Conservation (phyloP, 2,888 invertebrate genomes). For the Anodontia alba region DNA sequence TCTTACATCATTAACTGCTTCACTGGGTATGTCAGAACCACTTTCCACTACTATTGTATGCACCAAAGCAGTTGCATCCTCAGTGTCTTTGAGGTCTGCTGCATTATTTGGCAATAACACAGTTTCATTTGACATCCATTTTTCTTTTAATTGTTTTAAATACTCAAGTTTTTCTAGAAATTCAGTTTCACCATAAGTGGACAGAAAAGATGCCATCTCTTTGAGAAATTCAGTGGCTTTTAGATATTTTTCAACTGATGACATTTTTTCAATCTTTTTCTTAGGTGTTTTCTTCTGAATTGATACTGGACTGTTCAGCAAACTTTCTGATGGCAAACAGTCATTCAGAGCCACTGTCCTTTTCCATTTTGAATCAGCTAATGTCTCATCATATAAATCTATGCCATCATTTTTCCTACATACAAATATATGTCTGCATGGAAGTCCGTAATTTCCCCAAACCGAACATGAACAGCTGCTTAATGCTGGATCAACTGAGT, state of each 20-base stretch:
- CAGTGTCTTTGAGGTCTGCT: not conserved
- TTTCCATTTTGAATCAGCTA: not conserved
- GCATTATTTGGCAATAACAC: not conserved
- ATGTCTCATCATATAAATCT: constrained; percentile 6
- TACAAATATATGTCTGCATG: constrained; percentile 7
- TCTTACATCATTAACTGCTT: too few species aligned
- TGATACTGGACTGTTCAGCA: not conserved
- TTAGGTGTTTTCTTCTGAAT: not conserved
- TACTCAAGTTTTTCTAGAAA: not conserved
- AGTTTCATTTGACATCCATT: constrained; percentile 1
- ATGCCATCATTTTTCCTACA: not conserved
- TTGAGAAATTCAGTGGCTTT: constrained; percentile 3
- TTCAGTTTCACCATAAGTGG: not conserved
- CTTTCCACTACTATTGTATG: not conserved
- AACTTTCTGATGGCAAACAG: not conserved
- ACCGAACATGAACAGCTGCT: not conserved
- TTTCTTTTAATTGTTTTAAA: not conserved
- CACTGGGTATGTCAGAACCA: not conserved
- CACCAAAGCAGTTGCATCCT: not conserved
- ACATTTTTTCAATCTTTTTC: not conserved
- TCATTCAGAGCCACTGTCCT: not conserved
- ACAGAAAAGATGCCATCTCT: not conserved
- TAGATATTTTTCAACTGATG: not conserved
- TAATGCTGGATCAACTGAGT: not conserved
- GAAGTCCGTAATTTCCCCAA: not conserved